A percentile compares a stretch with the other conserved stretches of the same genome.
Conservation (phyloP, 2,113 vertebrate species). For the Ivindomyrus marchei region DNA sequence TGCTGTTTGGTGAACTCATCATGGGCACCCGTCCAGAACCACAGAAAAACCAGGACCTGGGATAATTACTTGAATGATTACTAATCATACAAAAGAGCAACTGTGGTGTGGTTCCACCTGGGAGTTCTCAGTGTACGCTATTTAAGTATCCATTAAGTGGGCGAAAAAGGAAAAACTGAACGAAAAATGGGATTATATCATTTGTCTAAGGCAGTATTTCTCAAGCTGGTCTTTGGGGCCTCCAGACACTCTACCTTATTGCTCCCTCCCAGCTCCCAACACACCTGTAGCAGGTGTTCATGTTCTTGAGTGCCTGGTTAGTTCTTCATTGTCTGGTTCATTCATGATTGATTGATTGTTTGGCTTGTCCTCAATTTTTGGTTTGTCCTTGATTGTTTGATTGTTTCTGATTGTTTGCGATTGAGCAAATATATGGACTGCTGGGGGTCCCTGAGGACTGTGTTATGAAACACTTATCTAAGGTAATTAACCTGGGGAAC, state of each 20-base stretch:
- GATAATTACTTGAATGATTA: slow-evolving; percentile 60
- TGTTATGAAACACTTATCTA: neutral
- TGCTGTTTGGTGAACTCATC: slow-evolving; percentile 65
- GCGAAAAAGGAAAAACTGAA: neutral
- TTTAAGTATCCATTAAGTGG: neutral
- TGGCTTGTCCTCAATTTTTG: neutral
- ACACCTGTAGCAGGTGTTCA: neutral
- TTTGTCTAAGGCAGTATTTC: neutral
- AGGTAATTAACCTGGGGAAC: neutral
- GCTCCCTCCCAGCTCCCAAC: neutral
- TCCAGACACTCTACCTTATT: neutral
- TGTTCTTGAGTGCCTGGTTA: neutral
- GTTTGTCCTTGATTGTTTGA: neutral
- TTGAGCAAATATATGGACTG: neutral
- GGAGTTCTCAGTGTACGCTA: slow-evolving; percentile 34
- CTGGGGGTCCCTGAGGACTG: neutral
- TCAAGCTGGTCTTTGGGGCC: neutral
- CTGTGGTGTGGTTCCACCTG: slow-evolving; percentile 44
- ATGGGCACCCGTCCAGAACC: slow-evolving; percentile 52
- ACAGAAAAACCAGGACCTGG: slow-evolving; percentile 35
- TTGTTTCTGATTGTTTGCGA: neutral
- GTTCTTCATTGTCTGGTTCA: neutral
- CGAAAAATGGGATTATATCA: neutral
- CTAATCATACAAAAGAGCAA: slow-evolving; percentile 52
- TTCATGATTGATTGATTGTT: neutral